Evolutionary conservation across 2,888 invertebrate species (phyloP).

Genomic region (Cantharis rufa): DNA sequence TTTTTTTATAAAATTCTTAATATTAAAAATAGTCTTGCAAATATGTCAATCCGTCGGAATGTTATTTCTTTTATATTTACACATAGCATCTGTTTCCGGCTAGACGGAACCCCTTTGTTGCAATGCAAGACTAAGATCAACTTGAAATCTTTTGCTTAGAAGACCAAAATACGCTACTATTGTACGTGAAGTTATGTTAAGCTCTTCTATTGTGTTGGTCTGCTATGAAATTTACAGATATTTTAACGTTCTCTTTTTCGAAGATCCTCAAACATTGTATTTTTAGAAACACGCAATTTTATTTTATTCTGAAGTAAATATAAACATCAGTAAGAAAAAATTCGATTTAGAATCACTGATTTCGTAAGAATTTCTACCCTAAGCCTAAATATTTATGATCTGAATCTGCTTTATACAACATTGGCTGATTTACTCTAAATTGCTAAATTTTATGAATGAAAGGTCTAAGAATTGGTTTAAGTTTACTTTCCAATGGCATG

Average conservation of each 20-base stretch:
- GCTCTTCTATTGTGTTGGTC: conserved; percentile 22
- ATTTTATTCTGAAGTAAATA: neutral
- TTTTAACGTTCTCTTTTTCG: neutral
- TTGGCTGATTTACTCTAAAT: conserved; percentile 7
- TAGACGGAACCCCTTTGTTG: conserved; percentile 27
- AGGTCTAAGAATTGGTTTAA: conserved; percentile 2
- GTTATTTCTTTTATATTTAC: conserved; percentile 25
- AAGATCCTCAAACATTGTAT: neutral
- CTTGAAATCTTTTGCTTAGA: conserved; percentile 14
- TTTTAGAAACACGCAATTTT: neutral
- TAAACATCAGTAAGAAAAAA: neutral
- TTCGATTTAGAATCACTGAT: neutral
- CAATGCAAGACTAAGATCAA: conserved; percentile 16
- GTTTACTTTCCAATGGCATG: neutral
- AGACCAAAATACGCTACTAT: conserved; percentile 16
- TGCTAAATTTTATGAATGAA: conserved; percentile 12
- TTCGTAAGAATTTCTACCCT: neutral
- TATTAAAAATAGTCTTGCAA: conserved; percentile 20
- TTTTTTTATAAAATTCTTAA: conserved; percentile 5
- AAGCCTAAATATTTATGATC: conserved; percentile 7
- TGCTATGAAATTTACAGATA: conserved; percentile 5
- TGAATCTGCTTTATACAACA: conserved; percentile 8
- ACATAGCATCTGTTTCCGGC: conserved; percentile 29
- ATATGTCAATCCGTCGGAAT: conserved; percentile 25
- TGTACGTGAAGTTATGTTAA: conserved; percentile 26